Conservation (phyloP, 64 coral and sea anemone genomes). For the Stichodactyla helianthus region DNA sequence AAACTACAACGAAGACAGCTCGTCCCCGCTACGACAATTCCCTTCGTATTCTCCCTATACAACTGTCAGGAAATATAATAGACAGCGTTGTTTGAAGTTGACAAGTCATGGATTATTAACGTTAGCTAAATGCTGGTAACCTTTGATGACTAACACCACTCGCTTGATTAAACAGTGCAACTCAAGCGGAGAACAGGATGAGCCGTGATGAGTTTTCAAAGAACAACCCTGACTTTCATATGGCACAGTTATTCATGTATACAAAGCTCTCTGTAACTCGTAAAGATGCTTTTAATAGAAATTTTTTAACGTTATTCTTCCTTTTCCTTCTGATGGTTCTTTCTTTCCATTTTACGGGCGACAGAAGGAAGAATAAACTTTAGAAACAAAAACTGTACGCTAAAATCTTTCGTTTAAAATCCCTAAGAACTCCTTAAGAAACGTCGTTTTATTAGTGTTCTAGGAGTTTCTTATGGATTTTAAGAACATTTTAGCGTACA, state of each 20-base stretch:
- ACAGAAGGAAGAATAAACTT: too few species aligned
- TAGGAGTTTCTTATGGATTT: too few species aligned
- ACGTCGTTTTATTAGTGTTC: too few species aligned
- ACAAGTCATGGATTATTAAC: background rate
- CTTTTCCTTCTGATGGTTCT: too few species aligned
- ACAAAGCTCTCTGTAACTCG: background rate
- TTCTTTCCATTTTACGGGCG: too few species aligned
- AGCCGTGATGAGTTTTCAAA: background rate
- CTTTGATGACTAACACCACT: background rate
- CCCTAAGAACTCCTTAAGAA: too few species aligned
- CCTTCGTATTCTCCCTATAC: background rate
- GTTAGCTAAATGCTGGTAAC: conserved; percentile 7
- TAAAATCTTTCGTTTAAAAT: too few species aligned
- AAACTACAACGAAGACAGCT: background rate
- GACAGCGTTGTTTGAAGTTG: background rate
- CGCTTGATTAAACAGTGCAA: background rate
- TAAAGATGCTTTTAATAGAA: too few species aligned
- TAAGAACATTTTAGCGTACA: too few species aligned
- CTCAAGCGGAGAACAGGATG: background rate
- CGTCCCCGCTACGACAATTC: background rate
- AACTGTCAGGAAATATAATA: conserved; percentile 7
- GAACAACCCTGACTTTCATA: background rate
- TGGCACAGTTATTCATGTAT: background rate
- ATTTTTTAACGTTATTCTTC: too few species aligned
- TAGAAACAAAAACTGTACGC: too few species aligned